Evolutionary conservation across 2,797 vertebrate genomes (phyloP).

Genomic region (Sus cebifrons): DNA sequence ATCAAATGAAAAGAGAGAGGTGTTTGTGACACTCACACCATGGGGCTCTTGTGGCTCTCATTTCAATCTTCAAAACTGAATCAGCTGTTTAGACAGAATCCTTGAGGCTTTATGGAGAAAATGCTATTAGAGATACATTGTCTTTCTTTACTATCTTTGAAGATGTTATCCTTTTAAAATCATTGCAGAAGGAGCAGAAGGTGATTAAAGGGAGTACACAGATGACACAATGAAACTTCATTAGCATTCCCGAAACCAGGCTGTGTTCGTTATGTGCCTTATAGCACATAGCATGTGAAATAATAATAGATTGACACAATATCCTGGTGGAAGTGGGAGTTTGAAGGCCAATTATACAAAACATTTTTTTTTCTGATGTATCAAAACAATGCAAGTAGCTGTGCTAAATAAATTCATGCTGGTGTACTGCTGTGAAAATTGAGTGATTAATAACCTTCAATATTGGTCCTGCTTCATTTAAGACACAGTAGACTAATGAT

Average conservation of each 20-base stretch:
- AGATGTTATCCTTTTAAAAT: conserved; percentile 33
- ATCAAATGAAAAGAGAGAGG: not conserved
- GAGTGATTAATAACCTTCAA: conserved; percentile 81
- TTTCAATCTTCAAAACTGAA: not conserved
- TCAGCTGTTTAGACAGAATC: not conserved
- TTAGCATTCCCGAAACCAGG: conserved; percentile 73
- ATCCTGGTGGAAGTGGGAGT: conserved; percentile 86
- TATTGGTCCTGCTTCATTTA: conserved; percentile 77
- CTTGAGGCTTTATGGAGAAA: not conserved
- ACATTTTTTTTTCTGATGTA: conserved; percentile 85
- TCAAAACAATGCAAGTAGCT: conserved; percentile 88
- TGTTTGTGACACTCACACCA: not conserved
- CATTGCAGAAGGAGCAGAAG: not conserved
- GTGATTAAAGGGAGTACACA: conserved; percentile 33
- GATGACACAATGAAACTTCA: conserved; percentile 56
- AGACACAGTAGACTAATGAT: conserved; percentile 59
- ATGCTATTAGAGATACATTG: not conserved
- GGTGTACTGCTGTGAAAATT: conserved; percentile 81
- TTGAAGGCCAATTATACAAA: conserved; percentile 85
- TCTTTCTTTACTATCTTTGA: conserved; percentile 42
- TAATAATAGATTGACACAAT: conserved; percentile 84
- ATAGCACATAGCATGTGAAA: conserved; percentile 57
- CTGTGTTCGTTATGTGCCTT: conserved; percentile 62
- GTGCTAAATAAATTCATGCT: conserved; percentile 85
- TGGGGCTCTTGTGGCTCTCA: not conserved